These are phyloP conservation scores for Athene noctua DNA, from an alignment of 2,113 vertebrate species.

Conservation along the genomic window DNA sequence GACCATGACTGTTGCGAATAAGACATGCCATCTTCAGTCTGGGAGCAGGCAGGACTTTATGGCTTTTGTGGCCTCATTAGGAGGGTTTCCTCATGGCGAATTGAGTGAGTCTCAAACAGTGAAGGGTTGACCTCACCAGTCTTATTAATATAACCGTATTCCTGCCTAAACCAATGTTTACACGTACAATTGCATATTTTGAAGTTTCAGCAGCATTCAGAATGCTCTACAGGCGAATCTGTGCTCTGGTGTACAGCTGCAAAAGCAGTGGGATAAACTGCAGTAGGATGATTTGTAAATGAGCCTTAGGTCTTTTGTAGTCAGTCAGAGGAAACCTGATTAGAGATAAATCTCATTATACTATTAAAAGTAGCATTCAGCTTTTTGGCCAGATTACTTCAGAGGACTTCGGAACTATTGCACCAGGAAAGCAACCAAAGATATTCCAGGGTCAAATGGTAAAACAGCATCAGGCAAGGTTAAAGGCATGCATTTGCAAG, in stretches of 20 bases:
- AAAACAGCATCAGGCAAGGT: slow-evolving; percentile 36
- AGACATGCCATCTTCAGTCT: background rate
- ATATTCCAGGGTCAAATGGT: slow-evolving; percentile 25
- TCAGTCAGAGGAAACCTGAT: slow-evolving; percentile 21
- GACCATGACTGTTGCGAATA: background rate
- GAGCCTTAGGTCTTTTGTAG: background rate
- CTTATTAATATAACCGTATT: background rate
- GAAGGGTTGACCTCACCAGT: background rate
- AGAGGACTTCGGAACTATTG: background rate
- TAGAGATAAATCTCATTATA: slow-evolving; percentile 16
- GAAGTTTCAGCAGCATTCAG: background rate
- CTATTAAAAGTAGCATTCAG: background rate
- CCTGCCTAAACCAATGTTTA: background rate
- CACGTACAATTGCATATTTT: background rate
- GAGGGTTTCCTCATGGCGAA: background rate
- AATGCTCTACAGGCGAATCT: background rate
- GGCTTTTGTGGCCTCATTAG: background rate
- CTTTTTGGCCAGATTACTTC: background rate
- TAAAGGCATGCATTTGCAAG: slow-evolving; percentile 35
- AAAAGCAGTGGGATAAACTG: background rate
- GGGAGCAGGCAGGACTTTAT: background rate
- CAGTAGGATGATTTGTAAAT: background rate
- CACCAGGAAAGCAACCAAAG: background rate
- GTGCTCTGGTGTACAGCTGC: background rate
- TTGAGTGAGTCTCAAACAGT: background rate